Evolutionary conservation across 2,888 invertebrate species (phyloP).

Genomic region (Limnephilus auricula): DNA sequence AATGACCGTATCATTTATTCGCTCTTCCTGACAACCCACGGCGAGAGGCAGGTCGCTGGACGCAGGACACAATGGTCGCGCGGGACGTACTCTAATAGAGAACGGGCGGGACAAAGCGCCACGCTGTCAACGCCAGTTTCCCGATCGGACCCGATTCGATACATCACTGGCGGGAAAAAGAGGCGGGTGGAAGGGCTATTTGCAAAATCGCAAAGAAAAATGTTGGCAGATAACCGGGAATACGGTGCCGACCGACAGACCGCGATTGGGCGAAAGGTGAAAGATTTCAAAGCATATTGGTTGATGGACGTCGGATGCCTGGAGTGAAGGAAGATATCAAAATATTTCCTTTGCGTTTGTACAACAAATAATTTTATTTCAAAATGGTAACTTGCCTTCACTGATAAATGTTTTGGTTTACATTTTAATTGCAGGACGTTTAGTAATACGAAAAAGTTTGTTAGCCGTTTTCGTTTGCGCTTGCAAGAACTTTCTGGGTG

Average conservation of each 20-base stretch:
- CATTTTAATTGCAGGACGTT: too few relatives aligned
- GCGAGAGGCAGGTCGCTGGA: neutral
- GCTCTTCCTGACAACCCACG: neutral
- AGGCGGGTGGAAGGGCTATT: neutral
- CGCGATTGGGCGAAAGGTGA: neutral
- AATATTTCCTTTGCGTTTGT: neutral
- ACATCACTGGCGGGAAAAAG: constrained; percentile 4
- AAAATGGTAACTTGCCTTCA: too few relatives aligned
- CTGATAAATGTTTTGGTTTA: too few relatives aligned
- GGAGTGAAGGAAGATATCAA: neutral
- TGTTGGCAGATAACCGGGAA: neutral
- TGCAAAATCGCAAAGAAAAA: neutral
- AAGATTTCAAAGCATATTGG: neutral
- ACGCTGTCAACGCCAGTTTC: constrained; percentile 12
- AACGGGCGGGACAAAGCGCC: constrained; percentile 8
- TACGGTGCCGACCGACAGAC: neutral
- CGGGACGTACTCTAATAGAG: neutral
- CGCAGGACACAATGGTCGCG: neutral
- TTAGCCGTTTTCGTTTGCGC: too few relatives aligned
- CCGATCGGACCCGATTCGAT: neutral
- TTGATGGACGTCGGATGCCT: neutral
- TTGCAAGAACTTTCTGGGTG: too few relatives aligned
- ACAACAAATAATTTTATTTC: neutral
- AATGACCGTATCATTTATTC: constrained; percentile 46
- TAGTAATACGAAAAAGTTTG: too few relatives aligned